Conservation (phyloP, 1,140 invertebrate species). For the Littorina saxatilis region DNA sequence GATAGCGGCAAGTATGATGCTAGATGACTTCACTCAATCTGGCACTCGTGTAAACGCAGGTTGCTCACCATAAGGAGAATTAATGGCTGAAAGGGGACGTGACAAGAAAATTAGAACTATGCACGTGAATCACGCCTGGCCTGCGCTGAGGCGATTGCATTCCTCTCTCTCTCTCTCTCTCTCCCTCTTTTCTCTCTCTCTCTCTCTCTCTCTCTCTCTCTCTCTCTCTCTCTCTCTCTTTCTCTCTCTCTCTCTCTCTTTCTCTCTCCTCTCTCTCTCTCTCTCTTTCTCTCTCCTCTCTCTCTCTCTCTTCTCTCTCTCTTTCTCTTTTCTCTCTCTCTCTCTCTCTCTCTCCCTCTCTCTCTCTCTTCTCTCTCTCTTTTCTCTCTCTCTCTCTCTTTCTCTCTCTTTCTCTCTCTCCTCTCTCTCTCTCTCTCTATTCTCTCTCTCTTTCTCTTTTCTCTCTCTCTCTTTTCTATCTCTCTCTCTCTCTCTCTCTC, state of each 20-base stretch:
- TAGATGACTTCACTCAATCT: too few relatives aligned
- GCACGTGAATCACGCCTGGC: not conserved
- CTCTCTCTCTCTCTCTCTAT: not conserved
- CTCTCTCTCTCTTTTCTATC: not conserved
- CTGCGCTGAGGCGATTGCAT: not conserved
- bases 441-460: not conserved
- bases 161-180: too few relatives aligned
- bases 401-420: not conserved
- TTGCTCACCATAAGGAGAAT: not conserved
- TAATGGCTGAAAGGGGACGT: too few relatives aligned
- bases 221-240: not conserved
- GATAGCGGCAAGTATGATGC: not conserved
- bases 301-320: too few relatives aligned
- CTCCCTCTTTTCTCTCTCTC: not conserved
- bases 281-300: too few relatives aligned
- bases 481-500: too few relatives aligned
- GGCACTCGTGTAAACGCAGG: not conserved
- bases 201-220: conserved; percentile 11
- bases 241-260: too few relatives aligned
- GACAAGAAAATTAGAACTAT: too few relatives aligned
- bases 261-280: too few relatives aligned
- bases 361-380: not conserved
- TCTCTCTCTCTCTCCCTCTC: not conserved
- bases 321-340: not conserved
- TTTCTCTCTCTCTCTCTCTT: not conserved